These are phyloP conservation scores for Carduelis carduelis DNA, from an alignment of 2,797 vertebrate species.

Conservation along the genomic window DNA sequence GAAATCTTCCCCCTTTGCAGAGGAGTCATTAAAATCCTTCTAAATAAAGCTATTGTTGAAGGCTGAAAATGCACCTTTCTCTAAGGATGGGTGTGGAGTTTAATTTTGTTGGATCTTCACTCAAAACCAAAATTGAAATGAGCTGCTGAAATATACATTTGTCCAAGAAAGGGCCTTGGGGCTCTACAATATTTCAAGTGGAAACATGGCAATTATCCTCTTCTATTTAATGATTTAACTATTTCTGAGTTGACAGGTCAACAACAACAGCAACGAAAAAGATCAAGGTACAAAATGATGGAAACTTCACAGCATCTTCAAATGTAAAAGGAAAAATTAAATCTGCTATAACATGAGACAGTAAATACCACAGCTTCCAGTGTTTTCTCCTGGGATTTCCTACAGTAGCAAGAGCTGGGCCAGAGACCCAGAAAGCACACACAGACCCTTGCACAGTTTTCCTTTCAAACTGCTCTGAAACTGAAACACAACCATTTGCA, in stretches of 20 bases:
- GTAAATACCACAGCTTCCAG: constrained; percentile 22
- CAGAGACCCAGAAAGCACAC: constrained; percentile 48
- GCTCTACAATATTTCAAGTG: constrained; percentile 12
- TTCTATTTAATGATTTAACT: constrained; percentile 1
- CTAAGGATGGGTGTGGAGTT: neutral
- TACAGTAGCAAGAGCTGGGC: constrained; percentile 16
- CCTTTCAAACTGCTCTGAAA: neutral
- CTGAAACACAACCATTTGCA: neutral
- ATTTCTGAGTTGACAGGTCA: neutral
- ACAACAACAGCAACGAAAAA: neutral
- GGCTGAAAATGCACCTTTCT: neutral
- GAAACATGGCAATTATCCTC: constrained; percentile 23
- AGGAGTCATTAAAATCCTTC: neutral
- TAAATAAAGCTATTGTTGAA: constrained; percentile 11
- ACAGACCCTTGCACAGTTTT: neutral
- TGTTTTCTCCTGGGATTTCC: constrained; percentile 26
- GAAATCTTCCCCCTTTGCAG: neutral
- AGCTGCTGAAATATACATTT: constrained; percentile 49
- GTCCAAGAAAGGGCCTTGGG: constrained; percentile 24
- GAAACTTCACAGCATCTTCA: neutral
- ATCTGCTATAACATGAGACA: neutral
- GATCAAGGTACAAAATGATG: neutral
- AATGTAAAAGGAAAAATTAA: constrained; percentile 7
- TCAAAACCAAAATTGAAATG: constrained; percentile 49
- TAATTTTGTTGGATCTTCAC: neutral